Percentiles rank a stretch among this genome's conserved stretches.
These are phyloP conservation scores for Chorisops tibialis DNA, from an alignment of 2,888 invertebrate genomes.

Conservation along the genomic window DNA sequence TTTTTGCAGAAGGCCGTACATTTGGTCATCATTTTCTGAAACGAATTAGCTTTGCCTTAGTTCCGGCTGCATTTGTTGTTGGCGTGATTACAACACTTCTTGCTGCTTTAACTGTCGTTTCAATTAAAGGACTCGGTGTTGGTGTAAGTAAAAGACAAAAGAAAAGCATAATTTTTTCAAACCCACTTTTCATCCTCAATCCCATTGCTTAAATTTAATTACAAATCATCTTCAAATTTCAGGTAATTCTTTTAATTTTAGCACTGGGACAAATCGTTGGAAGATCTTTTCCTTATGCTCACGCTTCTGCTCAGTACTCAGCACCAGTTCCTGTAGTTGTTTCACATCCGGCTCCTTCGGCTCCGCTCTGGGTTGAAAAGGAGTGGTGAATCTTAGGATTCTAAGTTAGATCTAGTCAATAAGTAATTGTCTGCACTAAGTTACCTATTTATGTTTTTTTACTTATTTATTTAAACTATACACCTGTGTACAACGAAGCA, in stretches of 20 bases:
- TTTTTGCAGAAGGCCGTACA: conserved; percentile 59
- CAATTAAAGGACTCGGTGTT: conserved; percentile 70
- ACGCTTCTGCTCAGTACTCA: conserved; percentile 53
- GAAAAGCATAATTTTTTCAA: neutral
- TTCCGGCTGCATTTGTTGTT: conserved; percentile 72
- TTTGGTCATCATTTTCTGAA: conserved; percentile 70
- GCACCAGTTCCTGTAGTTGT: conserved; percentile 50
- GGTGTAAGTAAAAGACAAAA: conserved; percentile 54
- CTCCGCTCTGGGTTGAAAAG: conserved; percentile 51
- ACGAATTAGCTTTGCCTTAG: conserved; percentile 65
- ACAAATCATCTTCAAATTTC: neutral
- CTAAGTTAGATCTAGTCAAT: no score
- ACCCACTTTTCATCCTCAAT: neutral
- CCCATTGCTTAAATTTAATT: no score
- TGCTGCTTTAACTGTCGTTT: conserved; percentile 66
- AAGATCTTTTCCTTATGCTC: conserved; percentile 48
- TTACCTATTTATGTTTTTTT: no score
- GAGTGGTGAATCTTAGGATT: conserved; percentile 43
- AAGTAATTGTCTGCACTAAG: no score
- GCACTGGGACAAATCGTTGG: conserved; percentile 57
- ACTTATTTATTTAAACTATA: no score
- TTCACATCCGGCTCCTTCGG: conserved; percentile 48
- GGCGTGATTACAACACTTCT: conserved; percentile 72
- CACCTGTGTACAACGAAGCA: no score
- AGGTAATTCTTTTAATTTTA: conserved; percentile 57